These are phyloP conservation scores for Erpornis zantholeuca DNA, from an alignment of 2,113 vertebrate genomes.

Conservation along the genomic window DNA sequence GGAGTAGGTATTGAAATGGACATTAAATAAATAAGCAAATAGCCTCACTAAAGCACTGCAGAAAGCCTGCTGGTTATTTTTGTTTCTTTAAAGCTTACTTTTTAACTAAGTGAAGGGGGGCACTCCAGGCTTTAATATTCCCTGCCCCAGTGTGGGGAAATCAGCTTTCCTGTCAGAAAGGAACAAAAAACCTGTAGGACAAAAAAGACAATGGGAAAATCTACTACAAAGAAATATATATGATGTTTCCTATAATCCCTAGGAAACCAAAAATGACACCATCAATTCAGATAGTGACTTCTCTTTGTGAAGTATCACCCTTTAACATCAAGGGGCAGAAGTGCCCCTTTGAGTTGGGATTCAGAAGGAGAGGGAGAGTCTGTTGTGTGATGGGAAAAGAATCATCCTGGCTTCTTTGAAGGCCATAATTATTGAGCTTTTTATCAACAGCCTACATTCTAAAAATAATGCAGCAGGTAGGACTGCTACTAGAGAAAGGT, in stretches of 20 bases:
- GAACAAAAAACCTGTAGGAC: background rate
- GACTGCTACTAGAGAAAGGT: background rate
- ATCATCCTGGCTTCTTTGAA: background rate
- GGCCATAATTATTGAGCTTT: background rate
- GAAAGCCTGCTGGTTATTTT: background rate
- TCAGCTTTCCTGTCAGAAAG: background rate
- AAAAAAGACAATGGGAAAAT: background rate
- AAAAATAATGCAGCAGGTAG: conserved; percentile 15
- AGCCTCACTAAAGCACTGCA: background rate
- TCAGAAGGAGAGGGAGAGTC: background rate
- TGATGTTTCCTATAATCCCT: background rate
- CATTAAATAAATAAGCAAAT: background rate
- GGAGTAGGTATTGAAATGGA: background rate
- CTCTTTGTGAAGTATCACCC: background rate
- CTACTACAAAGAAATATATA: background rate
- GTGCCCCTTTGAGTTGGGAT: background rate
- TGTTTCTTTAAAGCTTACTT: background rate
- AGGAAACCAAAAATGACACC: background rate
- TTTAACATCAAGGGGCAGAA: background rate
- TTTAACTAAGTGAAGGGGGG: background rate
- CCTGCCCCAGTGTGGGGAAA: background rate
- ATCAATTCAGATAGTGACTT: background rate
- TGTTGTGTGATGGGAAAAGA: background rate
- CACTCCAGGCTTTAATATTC: background rate
- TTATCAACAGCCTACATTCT: background rate